Percentiles rank a stretch among this genome's conserved stretches.
Evolutionary conservation across 2,113 vertebrate species (phyloP).

Genomic region (Gobius niger): DNA sequence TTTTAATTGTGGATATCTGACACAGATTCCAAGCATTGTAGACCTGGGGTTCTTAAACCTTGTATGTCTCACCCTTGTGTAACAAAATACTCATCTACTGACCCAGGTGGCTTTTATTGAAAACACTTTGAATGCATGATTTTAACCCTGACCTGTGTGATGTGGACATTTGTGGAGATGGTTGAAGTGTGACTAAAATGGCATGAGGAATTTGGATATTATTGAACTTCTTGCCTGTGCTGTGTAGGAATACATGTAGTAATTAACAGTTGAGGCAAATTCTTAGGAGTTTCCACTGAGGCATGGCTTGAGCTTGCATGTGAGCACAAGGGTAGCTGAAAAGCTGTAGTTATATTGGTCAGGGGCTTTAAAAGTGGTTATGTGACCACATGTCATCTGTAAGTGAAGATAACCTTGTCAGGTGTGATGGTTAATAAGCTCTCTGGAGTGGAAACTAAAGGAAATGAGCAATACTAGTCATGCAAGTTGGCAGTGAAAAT

Average conservation of each 20-base stretch:
- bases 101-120: conserved; percentile 22
- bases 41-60: conserved; percentile 11
- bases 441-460: conserved; percentile 14
- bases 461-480: not conserved
- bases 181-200: conserved; percentile 16
- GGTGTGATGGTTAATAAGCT: conserved; percentile 6
- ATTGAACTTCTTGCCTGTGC: not conserved
- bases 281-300: conserved; percentile 36
- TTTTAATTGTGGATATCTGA: conserved; percentile 27
- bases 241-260: conserved; percentile 5
- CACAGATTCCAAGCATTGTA: conserved; percentile 20
- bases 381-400: conserved; percentile 29
- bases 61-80: conserved; percentile 3
- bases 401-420: conserved; percentile 34
- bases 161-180: conserved; percentile 15
- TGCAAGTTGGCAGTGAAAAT: not conserved
- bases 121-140: conserved; percentile 36
- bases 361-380: conserved; percentile 40
- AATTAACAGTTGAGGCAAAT: conserved; percentile 36
- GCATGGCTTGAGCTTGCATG: conserved; percentile 64
- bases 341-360: conserved; percentile 57
- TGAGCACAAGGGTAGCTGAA: conserved; percentile 45
- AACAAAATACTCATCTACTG: conserved; percentile 22
- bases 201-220: conserved; percentile 8
- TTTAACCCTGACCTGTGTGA: conserved; percentile 33